Base-by-base conservation (phyloP, 2,888 invertebrate species). In the Drosophila glabriapex region DNA sequence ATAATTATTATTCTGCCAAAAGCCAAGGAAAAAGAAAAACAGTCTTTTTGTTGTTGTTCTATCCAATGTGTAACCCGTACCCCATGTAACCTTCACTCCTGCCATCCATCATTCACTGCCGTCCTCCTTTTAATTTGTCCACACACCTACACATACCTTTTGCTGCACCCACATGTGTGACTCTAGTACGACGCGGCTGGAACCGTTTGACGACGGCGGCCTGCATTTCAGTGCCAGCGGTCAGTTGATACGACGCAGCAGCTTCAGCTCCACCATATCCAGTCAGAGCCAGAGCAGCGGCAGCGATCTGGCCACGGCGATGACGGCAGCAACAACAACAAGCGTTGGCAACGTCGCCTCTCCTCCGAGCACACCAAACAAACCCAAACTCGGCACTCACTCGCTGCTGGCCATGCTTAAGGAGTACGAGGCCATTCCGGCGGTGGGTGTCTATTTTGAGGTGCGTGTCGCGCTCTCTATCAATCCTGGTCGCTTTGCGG, bases 381-480 rank as follows among this genome's bases (percentile, higher is more conserved):
- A 73, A 56, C 16, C 25, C 7, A 25, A 56, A 9, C 43, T 43
- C 16, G 46, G 9, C 46, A 22, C 9, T 29, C 39, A 31, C 1
- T 9, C 16, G 22, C 37, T 68, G 16, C 22, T 79, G 35, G 69
- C 67, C 3, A 25, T 62, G 31, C 75, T 87, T 0, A 91, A 89
- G 54, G 85, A 82, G 35, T 92, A 92, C 70, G 83, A 88, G 46
- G 88, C 84, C 25, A 91, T 93, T 74, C 93, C 93, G 9, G 83
- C 85, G 3, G 41, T 81, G 50, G 95, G 95, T 4, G 93, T 94
- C 41, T 96, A 94, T 88, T 96, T 96, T 89, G 96, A 96, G 89
- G 96, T 97, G 19, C 95, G 95, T 87, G 94, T 97, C 65, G 95
- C 96, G 1, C 95, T 96, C 94, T 96, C 97, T 0, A 96, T 97